Conservation (phyloP, 2,888 invertebrate species). For the Drosophila hamatofila region DNA sequence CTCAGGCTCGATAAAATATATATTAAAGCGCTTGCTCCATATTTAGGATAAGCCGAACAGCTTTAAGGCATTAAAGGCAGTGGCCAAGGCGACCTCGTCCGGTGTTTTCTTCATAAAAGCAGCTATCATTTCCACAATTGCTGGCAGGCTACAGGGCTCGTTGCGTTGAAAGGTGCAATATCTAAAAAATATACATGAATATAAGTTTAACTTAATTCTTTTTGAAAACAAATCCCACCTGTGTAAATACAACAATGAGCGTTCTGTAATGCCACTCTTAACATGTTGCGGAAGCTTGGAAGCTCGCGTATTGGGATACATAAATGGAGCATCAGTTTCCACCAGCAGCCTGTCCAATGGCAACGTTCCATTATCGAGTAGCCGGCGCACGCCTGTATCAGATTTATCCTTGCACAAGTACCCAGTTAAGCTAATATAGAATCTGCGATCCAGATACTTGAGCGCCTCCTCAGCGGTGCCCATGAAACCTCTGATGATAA, state of each 20-base stretch:
- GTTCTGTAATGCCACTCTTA: constrained; percentile 94
- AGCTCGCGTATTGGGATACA: constrained; percentile 97
- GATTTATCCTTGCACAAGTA: constrained; percentile 91
- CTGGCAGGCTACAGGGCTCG: constrained; percentile 97
- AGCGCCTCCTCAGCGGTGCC: constrained; percentile 94
- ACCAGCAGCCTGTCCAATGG: constrained; percentile 94
- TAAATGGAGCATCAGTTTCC: constrained; percentile 97
- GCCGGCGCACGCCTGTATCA: constrained; percentile 93
- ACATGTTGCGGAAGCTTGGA: constrained; percentile 95
- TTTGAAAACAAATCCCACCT: constrained; percentile 67
- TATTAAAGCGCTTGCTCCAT: constrained; percentile 32
- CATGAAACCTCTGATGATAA: constrained; percentile 96
- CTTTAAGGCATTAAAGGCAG: constrained; percentile 96
- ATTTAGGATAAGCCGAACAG: constrained; percentile 91
- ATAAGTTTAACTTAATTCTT: background rate
- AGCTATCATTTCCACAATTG: constrained; percentile 97
- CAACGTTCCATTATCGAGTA: constrained; percentile 92
- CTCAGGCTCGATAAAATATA: constrained; percentile 61
- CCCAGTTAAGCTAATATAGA: constrained; percentile 94
- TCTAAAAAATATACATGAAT: constrained; percentile 82
- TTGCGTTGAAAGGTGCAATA: constrained; percentile 98
- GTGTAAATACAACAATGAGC: constrained; percentile 87
- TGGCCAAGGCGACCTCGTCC: constrained; percentile 95
- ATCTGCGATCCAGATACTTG: constrained; percentile 93
- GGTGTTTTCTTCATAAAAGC: constrained; percentile 94